phyloP scores from a whole-genome alignment of 2,888 invertebrate species.

The Tachina grossa region DNA sequence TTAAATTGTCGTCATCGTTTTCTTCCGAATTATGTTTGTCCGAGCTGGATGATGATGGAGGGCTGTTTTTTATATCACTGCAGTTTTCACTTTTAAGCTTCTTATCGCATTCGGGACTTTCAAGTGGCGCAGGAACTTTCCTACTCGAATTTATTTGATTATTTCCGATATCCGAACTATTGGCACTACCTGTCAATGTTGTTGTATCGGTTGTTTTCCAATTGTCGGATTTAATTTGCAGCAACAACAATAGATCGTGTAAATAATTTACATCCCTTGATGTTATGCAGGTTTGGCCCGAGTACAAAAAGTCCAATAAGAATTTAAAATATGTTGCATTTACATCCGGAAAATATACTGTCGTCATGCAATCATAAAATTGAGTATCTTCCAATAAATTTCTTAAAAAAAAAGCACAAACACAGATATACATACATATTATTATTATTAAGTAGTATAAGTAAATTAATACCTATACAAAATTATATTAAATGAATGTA shows the following conservation, averaged over 20 bases:
- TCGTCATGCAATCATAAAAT: conserved; percentile 88
- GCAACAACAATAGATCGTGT: conserved; percentile 91
- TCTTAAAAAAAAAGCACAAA: conserved; percentile 78
- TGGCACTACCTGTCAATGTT: conserved; percentile 76
- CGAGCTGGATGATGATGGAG: conserved; percentile 57
- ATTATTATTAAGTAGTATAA: too few species aligned
- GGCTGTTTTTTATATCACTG: conserved; percentile 62
- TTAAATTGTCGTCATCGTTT: conserved; percentile 63
- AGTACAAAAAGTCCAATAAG: conserved; percentile 92
- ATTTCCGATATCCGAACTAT: conserved; percentile 1
- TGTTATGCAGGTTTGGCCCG: conserved; percentile 88
- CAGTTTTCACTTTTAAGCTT: conserved; percentile 65
- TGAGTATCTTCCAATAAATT: conserved; percentile 89
- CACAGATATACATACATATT: too few species aligned
- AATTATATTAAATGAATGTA: background rate
- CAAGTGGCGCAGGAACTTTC: conserved; percentile 43
- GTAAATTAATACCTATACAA: background rate
- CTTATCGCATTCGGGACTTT: conserved; percentile 57
- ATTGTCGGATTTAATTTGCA: conserved; percentile 93
- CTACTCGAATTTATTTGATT: conserved; percentile 45
- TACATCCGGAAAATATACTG: conserved; percentile 93
- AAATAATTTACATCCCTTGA: conserved; percentile 89
- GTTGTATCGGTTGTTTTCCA: conserved; percentile 85
- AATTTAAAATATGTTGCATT: conserved; percentile 91
- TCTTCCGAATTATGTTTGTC: conserved; percentile 64